Evolutionary conservation across 64 coral and sea anemone species (phyloP).

Genomic region (Acropora tenuis): DNA sequence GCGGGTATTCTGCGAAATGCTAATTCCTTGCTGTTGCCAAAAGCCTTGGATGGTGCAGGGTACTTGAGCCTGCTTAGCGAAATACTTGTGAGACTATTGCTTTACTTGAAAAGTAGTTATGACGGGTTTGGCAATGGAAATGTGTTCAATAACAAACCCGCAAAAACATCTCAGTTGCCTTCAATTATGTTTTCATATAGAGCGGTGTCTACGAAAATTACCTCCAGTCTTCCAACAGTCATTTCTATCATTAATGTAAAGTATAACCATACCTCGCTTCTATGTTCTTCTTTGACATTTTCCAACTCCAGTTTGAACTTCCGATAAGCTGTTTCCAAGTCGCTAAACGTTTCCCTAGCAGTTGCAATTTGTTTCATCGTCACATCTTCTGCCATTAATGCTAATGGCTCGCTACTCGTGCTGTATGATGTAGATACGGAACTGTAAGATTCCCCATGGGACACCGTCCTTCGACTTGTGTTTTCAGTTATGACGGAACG

Average conservation of each 20-base stretch:
- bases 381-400: slow-evolving; percentile 56
- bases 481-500: background rate
- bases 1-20: background rate
- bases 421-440: slow-evolving; percentile 22
- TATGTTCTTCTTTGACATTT: slow-evolving; percentile 76
- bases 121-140: background rate
- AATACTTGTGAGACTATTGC: background rate
- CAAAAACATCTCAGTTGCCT: background rate
- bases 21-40: slow-evolving; percentile 5
- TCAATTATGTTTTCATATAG: background rate
- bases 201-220: slow-evolving; percentile 45
- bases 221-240: background rate
- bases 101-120: background rate
- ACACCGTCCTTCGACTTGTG: slow-evolving; percentile 17
- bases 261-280: slow-evolving; percentile 74
- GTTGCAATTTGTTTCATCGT: slow-evolving; percentile 75
- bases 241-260: background rate
- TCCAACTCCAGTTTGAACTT: slow-evolving; percentile 91
- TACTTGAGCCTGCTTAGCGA: background rate
- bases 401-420: slow-evolving; percentile 23
- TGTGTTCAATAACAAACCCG: background rate
- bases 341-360: slow-evolving; percentile 82
- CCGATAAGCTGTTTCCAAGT: slow-evolving; percentile 84
- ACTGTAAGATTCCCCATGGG: slow-evolving; percentile 2
- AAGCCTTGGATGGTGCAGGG: background rate